Evolutionary conservation across 2,113 vertebrate species (phyloP).

Genomic region (Orientallactaga bullata): DNA sequence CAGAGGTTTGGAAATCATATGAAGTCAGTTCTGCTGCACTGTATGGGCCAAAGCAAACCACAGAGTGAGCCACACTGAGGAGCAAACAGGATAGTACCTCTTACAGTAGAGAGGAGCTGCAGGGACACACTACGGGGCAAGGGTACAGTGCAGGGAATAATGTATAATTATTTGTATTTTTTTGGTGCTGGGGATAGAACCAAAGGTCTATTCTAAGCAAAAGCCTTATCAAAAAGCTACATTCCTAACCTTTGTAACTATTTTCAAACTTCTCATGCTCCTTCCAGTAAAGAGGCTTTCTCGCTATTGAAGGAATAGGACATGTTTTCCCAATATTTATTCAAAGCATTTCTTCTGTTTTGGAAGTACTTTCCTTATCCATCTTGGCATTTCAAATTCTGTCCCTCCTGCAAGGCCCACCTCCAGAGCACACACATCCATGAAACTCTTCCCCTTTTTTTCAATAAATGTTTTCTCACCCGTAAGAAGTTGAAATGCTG

Average conservation of each 20-base stretch:
- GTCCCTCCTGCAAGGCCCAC: neutral
- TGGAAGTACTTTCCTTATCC: neutral
- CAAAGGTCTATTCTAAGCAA: neutral
- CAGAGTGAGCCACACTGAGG: neutral
- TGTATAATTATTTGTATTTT: neutral
- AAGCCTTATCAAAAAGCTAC: too few relatives aligned
- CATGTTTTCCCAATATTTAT: neutral
- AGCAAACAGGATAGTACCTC: neutral
- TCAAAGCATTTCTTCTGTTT: slow-evolving; percentile 14
- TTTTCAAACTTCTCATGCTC: neutral
- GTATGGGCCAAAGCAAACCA: neutral
- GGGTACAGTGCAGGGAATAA: neutral
- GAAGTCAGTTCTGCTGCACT: neutral
- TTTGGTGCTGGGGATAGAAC: neutral
- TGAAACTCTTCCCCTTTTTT: neutral
- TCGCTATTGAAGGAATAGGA: neutral
- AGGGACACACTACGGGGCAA: neutral
- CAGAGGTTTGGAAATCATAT: neutral
- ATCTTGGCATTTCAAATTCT: neutral
- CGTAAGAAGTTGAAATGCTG: slow-evolving; percentile 37
- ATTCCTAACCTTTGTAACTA: neutral
- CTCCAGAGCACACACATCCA: slow-evolving; percentile 18
- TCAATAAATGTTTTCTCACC: slow-evolving; percentile 43
- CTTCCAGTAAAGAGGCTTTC: slow-evolving; percentile 10
- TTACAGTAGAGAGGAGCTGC: neutral